phyloP scores from a whole-genome alignment of 1,140 invertebrate genomes.

The Plectrocnemia conspersa region DNA sequence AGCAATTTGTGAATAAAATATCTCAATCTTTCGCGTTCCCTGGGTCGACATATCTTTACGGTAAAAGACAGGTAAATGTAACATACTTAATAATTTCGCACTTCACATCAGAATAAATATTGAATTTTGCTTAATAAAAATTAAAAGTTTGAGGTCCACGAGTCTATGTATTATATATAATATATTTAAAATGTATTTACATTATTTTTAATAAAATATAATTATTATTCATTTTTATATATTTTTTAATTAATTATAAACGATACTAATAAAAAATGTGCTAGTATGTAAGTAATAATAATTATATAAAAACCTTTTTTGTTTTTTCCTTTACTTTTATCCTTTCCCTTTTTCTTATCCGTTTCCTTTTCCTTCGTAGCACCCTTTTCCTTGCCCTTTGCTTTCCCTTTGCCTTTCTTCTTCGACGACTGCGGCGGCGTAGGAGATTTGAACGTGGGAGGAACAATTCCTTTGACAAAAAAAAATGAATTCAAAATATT shows the following conservation, averaged over 20 bases:
- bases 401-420: conserved; percentile 25
- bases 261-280: background rate
- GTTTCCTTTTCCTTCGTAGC: conserved; percentile 1
- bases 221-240: too few relatives aligned
- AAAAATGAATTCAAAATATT: background rate
- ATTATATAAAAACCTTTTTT: background rate
- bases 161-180: background rate
- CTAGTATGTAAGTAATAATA: background rate
- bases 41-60: too few relatives aligned
- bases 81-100: too few relatives aligned
- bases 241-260: too few relatives aligned
- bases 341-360: too few relatives aligned
- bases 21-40: too few relatives aligned
- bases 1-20: too few relatives aligned
- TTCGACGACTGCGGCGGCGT: conserved; percentile 20
- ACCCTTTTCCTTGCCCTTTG: conserved; percentile 20
- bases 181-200: conserved; percentile 1
- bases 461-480: conserved; percentile 28
- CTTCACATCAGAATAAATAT: too few relatives aligned
- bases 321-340: too few relatives aligned
- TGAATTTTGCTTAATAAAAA: background rate
- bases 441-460: conserved; percentile 18
- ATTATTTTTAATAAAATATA: too few relatives aligned
- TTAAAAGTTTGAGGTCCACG: background rate
- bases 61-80: too few relatives aligned